phyloP scores from a whole-genome alignment of 2,888 invertebrate genomes.

The Ischnura elegans region DNA sequence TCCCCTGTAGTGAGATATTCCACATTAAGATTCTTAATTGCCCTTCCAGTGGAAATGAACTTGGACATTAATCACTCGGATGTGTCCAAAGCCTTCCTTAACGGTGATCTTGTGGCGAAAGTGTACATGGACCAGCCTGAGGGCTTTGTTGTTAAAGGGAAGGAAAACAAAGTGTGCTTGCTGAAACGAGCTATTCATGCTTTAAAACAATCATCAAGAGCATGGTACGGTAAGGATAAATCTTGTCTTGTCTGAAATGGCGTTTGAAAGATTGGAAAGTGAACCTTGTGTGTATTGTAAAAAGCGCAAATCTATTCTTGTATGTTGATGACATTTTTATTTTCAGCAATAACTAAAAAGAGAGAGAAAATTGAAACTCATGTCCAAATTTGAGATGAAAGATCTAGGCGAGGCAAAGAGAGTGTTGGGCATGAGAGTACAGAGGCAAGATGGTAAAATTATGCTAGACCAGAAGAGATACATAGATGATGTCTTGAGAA shows the following conservation, averaged over 20 bases:
- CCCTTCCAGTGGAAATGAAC: conserved; percentile 28
- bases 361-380: neutral
- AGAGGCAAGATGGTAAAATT: too few species aligned
- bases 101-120: conserved; percentile 68
- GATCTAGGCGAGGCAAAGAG: too few species aligned
- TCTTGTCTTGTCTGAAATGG: neutral
- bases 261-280: neutral
- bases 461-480: too few species aligned
- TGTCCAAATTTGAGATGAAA: too few species aligned
- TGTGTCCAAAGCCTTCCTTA: conserved; percentile 26
- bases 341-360: neutral
- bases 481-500: too few species aligned
- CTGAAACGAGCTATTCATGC: too few species aligned
- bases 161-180: too few species aligned
- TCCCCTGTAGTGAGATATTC: too few species aligned
- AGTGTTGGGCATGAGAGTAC: too few species aligned
- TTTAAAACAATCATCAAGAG: too few species aligned
- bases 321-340: neutral
- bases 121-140: too few species aligned
- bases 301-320: neutral
- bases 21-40: conserved; percentile 28
- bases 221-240: neutral
- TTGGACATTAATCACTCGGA: conserved; percentile 35
- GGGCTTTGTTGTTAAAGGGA: too few species aligned
- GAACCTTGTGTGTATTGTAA: conserved; percentile 28